These are phyloP conservation scores for Meles meles DNA, from an alignment of 2,113 vertebrate genomes.

Conservation along the genomic window DNA sequence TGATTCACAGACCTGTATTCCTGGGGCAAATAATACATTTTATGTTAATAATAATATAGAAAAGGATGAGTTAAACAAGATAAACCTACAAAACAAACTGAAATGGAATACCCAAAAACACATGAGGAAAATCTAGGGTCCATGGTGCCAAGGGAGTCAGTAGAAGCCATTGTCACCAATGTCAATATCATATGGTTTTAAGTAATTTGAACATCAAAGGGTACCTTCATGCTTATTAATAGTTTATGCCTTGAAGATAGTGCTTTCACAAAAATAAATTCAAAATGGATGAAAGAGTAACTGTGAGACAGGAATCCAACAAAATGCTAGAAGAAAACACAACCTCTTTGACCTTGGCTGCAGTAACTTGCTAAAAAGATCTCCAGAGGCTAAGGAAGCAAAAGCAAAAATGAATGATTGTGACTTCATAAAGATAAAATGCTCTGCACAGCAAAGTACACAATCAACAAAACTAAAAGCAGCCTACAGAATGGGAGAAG, in stretches of 20 bases:
- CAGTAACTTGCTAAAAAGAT: background rate
- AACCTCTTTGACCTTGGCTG: background rate
- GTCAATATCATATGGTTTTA: background rate
- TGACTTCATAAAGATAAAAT: background rate
- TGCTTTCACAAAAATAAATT: background rate
- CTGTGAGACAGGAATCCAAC: background rate
- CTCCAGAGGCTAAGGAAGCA: background rate
- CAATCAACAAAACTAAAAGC: background rate
- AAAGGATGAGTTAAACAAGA: background rate
- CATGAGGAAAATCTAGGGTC: background rate
- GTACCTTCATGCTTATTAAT: background rate
- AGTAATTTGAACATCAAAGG: background rate
- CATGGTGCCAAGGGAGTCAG: background rate
- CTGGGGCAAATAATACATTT: too few species aligned
- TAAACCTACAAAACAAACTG: background rate
- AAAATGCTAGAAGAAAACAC: background rate
- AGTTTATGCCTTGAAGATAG: background rate
- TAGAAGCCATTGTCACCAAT: background rate
- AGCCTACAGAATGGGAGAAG: too few species aligned
- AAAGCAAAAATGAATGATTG: background rate
- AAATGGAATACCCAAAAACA: background rate
- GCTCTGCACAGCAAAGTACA: background rate
- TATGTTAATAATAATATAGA: too few species aligned
- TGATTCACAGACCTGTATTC: too few species aligned
- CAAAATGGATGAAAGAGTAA: background rate